Evolutionary conservation across 2,113 vertebrate species (phyloP).

Genomic region (Tamias sibiricus): DNA sequence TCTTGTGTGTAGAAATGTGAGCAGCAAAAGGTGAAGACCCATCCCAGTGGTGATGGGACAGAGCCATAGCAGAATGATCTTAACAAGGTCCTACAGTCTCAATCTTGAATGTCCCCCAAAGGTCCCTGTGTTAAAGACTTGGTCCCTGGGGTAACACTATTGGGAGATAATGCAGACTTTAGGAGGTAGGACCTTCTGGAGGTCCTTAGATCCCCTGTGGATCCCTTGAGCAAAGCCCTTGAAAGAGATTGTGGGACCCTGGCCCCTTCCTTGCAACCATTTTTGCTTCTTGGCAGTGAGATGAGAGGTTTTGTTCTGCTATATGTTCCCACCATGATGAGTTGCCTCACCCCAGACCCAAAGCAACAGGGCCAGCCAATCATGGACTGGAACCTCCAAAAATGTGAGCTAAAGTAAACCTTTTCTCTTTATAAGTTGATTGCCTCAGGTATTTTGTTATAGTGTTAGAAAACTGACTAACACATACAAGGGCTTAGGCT

Average conservation of each 20-base stretch:
- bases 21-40: background rate
- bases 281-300: background rate
- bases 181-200: background rate
- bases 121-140: background rate
- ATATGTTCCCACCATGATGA: background rate
- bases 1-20: background rate
- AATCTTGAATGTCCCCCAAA: background rate
- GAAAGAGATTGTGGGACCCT: background rate
- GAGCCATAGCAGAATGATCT: background rate
- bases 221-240: background rate
- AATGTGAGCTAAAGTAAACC: background rate
- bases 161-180: background rate
- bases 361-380: background rate
- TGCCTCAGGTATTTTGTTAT: background rate
- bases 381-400: background rate
- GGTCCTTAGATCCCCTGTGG: background rate
- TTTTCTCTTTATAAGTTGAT: background rate
- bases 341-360: background rate
- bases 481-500: background rate
- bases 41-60: too few relatives aligned
- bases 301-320: background rate
- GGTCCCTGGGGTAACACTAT: background rate
- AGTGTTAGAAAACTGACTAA: background rate
- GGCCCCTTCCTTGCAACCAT: background rate
- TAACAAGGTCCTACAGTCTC: background rate